Evolutionary conservation across 2,797 vertebrate species (phyloP).

Genomic region (Fistularia commersonii): DNA sequence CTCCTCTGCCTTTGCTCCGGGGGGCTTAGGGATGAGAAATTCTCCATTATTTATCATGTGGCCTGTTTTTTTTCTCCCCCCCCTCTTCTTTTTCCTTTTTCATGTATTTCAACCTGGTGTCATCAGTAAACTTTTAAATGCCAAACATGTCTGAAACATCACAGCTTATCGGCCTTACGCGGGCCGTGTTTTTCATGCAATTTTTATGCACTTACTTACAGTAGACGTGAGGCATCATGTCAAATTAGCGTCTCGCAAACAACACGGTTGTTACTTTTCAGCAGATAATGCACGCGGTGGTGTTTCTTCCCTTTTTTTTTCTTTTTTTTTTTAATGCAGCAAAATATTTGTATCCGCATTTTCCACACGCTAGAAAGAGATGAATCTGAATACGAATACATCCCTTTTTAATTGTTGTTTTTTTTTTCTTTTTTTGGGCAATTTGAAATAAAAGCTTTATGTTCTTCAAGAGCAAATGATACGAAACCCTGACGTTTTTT

Average conservation of each 20-base stretch:
- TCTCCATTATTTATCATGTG: conserved; percentile 98
- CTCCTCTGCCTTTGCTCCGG: conserved; percentile 94
- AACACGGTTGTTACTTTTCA: conserved; percentile 54
- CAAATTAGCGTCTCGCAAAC: conserved; percentile 71
- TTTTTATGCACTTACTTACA: conserved; percentile 70
- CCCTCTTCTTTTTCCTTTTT: conserved; percentile 52
- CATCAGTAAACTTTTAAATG: conserved; percentile 88
- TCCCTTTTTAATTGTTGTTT: no score
- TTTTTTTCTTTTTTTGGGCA: no score
- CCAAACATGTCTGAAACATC: conserved; percentile 76
- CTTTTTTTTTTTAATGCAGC: conserved; percentile 15
- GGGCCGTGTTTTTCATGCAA: conserved; percentile 74
- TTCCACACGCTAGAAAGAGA: not conserved
- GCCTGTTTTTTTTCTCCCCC: conserved; percentile 54
- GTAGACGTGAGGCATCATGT: conserved; percentile 70
- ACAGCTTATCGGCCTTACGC: conserved; percentile 74
- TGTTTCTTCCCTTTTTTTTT: no score
- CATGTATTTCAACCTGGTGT: conserved; percentile 90
- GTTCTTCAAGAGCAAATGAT: no score
- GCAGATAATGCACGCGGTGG: conserved; percentile 51
- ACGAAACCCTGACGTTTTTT: no score
- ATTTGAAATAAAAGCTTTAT: conserved; percentile 3
- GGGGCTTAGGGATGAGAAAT: conserved; percentile 95
- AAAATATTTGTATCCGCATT: conserved; percentile 32
- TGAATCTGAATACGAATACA: no score